Evolutionary conservation across 2,113 vertebrate species (phyloP).

Genomic region (Cervus canadensis): DNA sequence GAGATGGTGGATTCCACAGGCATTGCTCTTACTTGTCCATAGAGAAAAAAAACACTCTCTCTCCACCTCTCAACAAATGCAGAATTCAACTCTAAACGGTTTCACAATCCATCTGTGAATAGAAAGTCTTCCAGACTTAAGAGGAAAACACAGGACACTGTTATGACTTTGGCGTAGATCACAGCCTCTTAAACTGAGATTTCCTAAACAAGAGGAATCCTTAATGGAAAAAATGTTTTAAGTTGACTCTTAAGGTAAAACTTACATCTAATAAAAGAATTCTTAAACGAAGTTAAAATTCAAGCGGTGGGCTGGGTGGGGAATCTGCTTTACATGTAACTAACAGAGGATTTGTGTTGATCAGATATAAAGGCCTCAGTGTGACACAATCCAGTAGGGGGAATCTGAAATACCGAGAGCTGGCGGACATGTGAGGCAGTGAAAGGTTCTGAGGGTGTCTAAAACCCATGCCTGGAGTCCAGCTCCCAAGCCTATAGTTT

Average conservation of each 20-base stretch:
- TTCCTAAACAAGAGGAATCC: background rate
- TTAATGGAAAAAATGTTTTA: background rate
- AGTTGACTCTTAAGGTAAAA: background rate
- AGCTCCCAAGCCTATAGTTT: rapidly evolving
- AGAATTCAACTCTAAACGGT: background rate
- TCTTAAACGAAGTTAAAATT: background rate
- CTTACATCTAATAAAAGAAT: background rate
- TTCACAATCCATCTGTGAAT: background rate
- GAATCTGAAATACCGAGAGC: background rate
- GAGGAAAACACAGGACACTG: background rate
- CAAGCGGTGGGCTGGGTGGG: background rate
- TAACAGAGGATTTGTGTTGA: background rate
- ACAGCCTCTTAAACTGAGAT: background rate
- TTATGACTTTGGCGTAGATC: background rate
- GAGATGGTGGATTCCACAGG: background rate
- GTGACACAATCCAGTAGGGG: background rate
- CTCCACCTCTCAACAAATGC: background rate
- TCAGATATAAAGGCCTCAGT: background rate
- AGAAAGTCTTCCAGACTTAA: background rate
- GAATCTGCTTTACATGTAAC: background rate
- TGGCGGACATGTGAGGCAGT: background rate
- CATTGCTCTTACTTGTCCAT: background rate
- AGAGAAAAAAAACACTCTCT: background rate
- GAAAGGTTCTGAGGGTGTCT: background rate
- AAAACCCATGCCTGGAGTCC: background rate